Evolutionary conservation across 2,888 invertebrate species (phyloP), one percentile per base, ranked within the genome.

Genomic region (Athalia cordata): DNA sequence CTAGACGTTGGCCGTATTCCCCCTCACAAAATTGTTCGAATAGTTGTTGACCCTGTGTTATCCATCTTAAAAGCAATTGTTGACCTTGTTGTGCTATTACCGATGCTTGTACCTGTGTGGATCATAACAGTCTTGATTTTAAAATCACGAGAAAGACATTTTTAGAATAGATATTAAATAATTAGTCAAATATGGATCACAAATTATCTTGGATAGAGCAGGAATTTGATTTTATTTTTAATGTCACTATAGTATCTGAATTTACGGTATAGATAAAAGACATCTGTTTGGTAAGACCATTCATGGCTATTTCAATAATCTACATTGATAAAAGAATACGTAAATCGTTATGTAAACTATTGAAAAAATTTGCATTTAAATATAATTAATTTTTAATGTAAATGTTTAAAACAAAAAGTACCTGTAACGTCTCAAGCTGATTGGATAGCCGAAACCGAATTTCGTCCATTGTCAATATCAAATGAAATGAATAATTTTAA

Each of bases 341-440:
- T 62, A 8, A 15, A 62, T 62, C 13, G 62, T 62, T 62, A 62
- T 62, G 62, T 62, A 62, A 62, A 62, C 62, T 62, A 3, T 62
- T 4, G 55, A 62, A n/a, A n/a, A 43, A 68, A 68, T 68, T 6
- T 55, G 29, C 43, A 5, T 52, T 9, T 52, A 5, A 29, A 6
- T 5, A 15, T 49, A 15, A 59, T 45, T 5, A 52, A 13, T 29
- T 52, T n/a, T 11, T 11, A 50, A 5, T 9, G 2, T 8, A 43
- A 57, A 59, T n/a, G 8, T 67, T 43, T n/a, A 15, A 47, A 66
- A 13, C 50, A 78, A 79, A 76, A 77, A 80, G 81, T 87, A 90
- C 90, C 90, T 90, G 90, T 49, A 89, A 79, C 13, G 82, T 78
- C 80, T 90, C 90, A n/a, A 89, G 79, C 62, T 89, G 89, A 81